A percentile compares a stretch with the other conserved stretches of the same genome.
Conservation (phyloP, 2,888 invertebrate species). For the Scaptomyza parva region DNA sequence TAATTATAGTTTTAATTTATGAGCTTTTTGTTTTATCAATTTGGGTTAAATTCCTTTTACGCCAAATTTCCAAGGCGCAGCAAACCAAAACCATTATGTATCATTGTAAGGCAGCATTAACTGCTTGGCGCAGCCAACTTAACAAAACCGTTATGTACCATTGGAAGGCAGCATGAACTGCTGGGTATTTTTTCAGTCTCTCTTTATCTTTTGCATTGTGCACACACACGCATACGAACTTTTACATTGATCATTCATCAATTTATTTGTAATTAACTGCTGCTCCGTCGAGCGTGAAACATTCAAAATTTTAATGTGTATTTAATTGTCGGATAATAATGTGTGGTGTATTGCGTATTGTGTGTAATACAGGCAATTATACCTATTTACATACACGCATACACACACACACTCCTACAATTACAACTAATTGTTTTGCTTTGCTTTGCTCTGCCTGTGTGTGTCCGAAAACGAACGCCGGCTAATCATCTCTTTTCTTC, state of each 20-base stretch:
- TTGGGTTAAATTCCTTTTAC: too few species aligned
- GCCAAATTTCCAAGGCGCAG: too few species aligned
- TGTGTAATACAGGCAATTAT: not conserved
- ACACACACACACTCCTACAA: not conserved
- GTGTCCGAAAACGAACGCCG: slow-evolving; percentile 19
- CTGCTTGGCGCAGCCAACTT: slow-evolving; percentile 3
- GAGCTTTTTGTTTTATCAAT: too few species aligned
- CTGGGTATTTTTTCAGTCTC: not conserved
- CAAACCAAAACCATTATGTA: too few species aligned
- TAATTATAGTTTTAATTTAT: too few species aligned
- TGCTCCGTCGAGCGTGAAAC: not conserved
- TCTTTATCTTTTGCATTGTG: not conserved
- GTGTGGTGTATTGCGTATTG: not conserved
- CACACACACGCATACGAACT: too few species aligned
- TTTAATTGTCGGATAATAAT: slow-evolving; percentile 42
- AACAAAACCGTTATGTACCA: not conserved
- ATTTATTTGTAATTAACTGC: not conserved
- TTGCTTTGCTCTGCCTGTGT: slow-evolving; percentile 20
- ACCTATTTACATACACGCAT: not conserved
- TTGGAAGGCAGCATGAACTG: not conserved
- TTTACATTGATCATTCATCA: not conserved
- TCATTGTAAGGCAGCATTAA: too few species aligned
- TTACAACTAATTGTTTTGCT: slow-evolving; percentile 28
- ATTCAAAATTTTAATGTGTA: slow-evolving; percentile 21
- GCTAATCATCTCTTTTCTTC: slow-evolving; percentile 10